Evolutionary conservation across 2,113 vertebrate genomes (phyloP), one percentile per base, ranked within the genome.

Genomic region (Entelurus aequoreus): DNA sequence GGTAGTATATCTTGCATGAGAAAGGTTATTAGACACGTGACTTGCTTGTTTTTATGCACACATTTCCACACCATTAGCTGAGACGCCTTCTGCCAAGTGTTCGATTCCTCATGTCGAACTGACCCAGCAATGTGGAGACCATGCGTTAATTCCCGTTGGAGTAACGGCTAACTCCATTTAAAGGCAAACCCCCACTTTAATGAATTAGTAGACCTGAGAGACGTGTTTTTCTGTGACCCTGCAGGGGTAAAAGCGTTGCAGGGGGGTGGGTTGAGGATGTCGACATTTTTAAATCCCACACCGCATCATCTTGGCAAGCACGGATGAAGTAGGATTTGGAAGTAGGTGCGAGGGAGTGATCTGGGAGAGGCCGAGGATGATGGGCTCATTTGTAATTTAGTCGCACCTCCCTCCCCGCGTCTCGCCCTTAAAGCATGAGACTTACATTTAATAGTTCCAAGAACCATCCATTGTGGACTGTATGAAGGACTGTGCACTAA

Each of bases 311-410:
- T 84, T 80, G 79, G 80, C 79, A 81, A 49, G 52, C 40, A 52
- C 12, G 40, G 54, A 55, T 66, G 69, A 67, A 71, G 69, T 65
- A 72, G 63, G 75, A 69, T 80, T 70, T 72, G 1, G 52, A 48
- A 62, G 65, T 73, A 21, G 10, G 56, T 12, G 54, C 54, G 70
- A 65, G 65, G 62, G 80, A 82, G 78, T 68, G 62, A 74, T 75
- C 71, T 51, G 55, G 16, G 40, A 28, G 64, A 81, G 71, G 78
- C 62, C 65, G 63, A 65, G 63, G 77, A 68, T 77, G 68, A 81
- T 75, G 54, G 65, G 76, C 75, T 86, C 79, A 85, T 86, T 84
- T 82, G 79, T 80, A 84, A 81, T 83, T 75, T 73, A 67, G 80
- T 71, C 36, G 62, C 63, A 76, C 58, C 66, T 63, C 66, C 69